Percentiles rank a stretch among this genome's conserved stretches.
These are phyloP conservation scores for Ptychobarbus kaznakovi DNA, from an alignment of 2,797 vertebrate genomes.

Conservation along the genomic window DNA sequence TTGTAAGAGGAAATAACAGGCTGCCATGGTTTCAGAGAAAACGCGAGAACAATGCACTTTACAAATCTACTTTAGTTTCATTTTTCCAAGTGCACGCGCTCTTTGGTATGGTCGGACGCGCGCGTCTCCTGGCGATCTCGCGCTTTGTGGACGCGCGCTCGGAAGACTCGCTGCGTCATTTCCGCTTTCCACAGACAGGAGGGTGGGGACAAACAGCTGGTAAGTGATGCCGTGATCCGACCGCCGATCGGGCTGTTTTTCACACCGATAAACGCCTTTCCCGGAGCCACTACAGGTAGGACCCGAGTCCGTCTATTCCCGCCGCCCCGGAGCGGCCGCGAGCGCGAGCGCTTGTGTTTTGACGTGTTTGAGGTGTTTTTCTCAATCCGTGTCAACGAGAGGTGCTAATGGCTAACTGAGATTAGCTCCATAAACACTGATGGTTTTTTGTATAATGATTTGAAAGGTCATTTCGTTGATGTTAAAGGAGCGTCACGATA, in stretches of 20 bases:
- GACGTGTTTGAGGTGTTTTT: conserved; percentile 2
- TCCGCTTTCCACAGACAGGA: conserved; percentile 68
- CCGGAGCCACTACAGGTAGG: conserved; percentile 41
- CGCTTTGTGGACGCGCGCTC: background rate
- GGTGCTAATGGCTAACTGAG: conserved; percentile 42
- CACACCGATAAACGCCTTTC: conserved; percentile 29
- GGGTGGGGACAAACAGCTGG: conserved; percentile 83
- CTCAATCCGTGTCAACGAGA: conserved; percentile 34
- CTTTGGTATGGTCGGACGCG: background rate
- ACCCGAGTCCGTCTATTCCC: background rate
- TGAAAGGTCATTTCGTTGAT: background rate
- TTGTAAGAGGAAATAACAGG: too few species aligned
- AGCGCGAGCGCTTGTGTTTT: background rate
- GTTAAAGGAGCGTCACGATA: background rate
- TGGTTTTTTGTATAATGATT: background rate
- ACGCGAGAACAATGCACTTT: background rate
- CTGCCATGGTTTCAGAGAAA: background rate
- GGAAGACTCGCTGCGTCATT: conserved; percentile 57
- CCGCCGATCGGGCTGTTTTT: conserved; percentile 54
- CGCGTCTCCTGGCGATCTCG: background rate
- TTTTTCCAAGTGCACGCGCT: background rate
- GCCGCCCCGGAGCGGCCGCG: background rate
- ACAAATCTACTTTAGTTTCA: background rate
- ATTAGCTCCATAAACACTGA: conserved; percentile 36
- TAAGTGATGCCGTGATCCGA: conserved; percentile 75